A percentile compares a stretch with the other conserved stretches of the same genome.
Conservation (phyloP, 1,140 invertebrate species). For the Bombus confusus region DNA sequence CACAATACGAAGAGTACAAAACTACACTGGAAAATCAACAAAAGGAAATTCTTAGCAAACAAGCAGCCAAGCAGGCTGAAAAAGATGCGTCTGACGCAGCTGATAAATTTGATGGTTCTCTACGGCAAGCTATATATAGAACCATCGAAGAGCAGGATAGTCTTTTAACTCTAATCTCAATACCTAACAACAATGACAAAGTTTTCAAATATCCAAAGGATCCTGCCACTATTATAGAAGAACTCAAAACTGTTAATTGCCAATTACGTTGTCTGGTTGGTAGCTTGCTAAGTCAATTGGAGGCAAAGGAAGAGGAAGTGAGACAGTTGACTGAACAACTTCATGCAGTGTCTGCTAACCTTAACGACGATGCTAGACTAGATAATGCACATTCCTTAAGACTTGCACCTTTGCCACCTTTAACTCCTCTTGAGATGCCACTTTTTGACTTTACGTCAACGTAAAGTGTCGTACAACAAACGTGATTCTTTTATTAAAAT, state of each 20-base stretch:
- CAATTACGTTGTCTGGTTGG: slow-evolving; percentile 84
- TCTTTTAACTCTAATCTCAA: slow-evolving; percentile 77
- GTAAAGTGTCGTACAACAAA: slow-evolving; percentile 33
- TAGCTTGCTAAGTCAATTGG: slow-evolving; percentile 84
- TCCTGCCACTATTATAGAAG: slow-evolving; percentile 84
- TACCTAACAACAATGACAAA: slow-evolving; percentile 70
- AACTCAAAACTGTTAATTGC: slow-evolving; percentile 84
- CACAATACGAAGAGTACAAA: slow-evolving; percentile 84
- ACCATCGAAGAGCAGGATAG: slow-evolving; percentile 86
- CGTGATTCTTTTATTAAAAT: neutral
- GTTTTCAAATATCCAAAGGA: slow-evolving; percentile 84
- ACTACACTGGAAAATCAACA: slow-evolving; percentile 83
- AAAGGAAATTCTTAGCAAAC: slow-evolving; percentile 73
- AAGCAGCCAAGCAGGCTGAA: slow-evolving; percentile 67
- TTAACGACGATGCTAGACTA: slow-evolving; percentile 63
- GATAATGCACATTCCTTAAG: slow-evolving; percentile 72
- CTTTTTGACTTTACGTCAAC: slow-evolving; percentile 82
- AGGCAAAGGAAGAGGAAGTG: slow-evolving; percentile 84
- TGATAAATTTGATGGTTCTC: slow-evolving; percentile 78
- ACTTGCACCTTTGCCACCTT: slow-evolving; percentile 80
- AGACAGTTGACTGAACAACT: slow-evolving; percentile 81
- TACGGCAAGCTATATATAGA: slow-evolving; percentile 84
- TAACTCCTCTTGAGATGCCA: slow-evolving; percentile 84
- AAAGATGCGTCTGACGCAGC: slow-evolving; percentile 43
- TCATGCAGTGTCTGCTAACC: slow-evolving; percentile 49